Conservation (phyloP, 2,888 invertebrate genomes). For the Ariolimax columbianus region DNA sequence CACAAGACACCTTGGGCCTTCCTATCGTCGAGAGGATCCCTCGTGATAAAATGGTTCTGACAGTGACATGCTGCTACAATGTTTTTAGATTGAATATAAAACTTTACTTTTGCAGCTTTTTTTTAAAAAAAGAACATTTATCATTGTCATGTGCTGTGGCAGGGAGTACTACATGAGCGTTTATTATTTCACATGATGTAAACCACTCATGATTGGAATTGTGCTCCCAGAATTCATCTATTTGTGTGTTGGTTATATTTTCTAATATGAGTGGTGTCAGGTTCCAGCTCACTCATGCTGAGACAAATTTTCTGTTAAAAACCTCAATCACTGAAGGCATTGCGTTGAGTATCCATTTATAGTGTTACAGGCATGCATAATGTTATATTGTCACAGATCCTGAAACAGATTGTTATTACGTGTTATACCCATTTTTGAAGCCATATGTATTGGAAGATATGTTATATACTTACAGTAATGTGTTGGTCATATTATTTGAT, state of each 20-base stretch:
- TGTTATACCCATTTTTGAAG: background rate
- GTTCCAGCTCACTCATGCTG: background rate
- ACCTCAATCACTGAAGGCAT: background rate
- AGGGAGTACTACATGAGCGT: background rate
- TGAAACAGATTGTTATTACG: background rate
- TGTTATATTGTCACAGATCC: background rate
- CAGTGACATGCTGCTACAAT: conserved; percentile 18
- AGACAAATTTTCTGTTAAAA: background rate
- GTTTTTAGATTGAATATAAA: conserved; percentile 5
- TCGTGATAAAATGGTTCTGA: conserved; percentile 59
- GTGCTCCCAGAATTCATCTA: background rate
- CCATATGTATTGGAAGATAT: too few relatives aligned
- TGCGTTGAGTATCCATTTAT: background rate
- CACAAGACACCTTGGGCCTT: conserved; percentile 76
- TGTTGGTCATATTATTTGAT: too few relatives aligned
- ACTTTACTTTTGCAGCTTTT: conserved; percentile 27
- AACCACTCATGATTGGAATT: background rate
- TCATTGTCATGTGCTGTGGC: conserved; percentile 4
- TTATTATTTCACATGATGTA: background rate
- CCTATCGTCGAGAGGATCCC: conserved; percentile 70
- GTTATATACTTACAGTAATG: too few relatives aligned
- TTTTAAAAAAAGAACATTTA: background rate
- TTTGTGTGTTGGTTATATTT: background rate
- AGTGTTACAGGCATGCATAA: background rate
- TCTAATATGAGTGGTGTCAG: too few relatives aligned